Conservation (phyloP, 2,113 vertebrate species). For the Ranitomeya imitator region DNA sequence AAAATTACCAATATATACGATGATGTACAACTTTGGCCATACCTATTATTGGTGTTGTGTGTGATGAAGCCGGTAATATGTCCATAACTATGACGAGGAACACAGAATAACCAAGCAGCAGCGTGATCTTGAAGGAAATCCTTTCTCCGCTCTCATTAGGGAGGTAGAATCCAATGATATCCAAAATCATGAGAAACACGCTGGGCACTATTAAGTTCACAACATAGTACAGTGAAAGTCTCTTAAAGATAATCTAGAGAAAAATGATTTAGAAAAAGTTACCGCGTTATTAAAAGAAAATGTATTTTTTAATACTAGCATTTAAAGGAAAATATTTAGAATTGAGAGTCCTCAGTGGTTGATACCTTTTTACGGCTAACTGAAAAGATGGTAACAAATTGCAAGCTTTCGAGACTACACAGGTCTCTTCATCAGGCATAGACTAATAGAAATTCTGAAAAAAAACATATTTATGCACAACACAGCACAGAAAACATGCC, state of each 20-base stretch:
- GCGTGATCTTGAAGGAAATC: constrained; percentile 96
- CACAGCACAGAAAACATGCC: no score
- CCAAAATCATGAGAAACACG: constrained; percentile 95
- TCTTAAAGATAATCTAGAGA: constrained; percentile 87
- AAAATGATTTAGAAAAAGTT: not conserved
- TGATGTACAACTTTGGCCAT: constrained; percentile 3
- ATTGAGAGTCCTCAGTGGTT: no score
- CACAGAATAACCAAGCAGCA: constrained; percentile 94
- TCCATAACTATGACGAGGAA: constrained; percentile 97
- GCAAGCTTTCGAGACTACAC: no score
- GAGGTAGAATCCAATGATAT: constrained; percentile 93
- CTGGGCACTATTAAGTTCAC: constrained; percentile 93
- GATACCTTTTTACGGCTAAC: no score
- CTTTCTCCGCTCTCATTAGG: constrained; percentile 93
- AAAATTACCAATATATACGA: no score
- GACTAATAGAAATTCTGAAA: no score
- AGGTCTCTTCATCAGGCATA: no score
- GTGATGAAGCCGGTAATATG: constrained; percentile 89
- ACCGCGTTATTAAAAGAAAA: not conserved
- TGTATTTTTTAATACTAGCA: not conserved
- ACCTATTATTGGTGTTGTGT: constrained; percentile 92
- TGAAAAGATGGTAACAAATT: no score
- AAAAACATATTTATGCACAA: no score
- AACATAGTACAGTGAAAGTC: constrained; percentile 89
- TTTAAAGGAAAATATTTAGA: no score